Evolutionary conservation across 1,140 invertebrate species (phyloP), one percentile per base, ranked within the genome.

Genomic region (Drosophila micromelanica): DNA sequence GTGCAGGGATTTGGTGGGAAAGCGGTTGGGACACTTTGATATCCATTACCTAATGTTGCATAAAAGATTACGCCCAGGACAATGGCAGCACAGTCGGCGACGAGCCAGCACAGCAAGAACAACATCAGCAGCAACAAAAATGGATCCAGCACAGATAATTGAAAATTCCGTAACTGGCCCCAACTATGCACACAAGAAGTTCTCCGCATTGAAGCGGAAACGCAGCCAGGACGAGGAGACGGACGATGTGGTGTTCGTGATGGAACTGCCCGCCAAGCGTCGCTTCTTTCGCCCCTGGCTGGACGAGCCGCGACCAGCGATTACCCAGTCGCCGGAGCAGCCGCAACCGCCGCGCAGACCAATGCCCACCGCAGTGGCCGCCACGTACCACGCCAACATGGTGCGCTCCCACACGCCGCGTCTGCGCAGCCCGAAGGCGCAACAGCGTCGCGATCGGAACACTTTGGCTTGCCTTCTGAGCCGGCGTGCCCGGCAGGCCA

Each of bases 31-130:
- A 12, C 30, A 27, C 43, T 20, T 49, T 32, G 43, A 64, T 49
- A 65, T 35, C 35, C 56, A 68, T 87, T 87, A 87, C 82, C 82
- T 89, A 79, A 71, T 76, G 72, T 89, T 87, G 76, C 76, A 87
- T 87, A 89, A 89, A 87, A 87, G 60, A 62, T 80, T 30, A 43
- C 27, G 64, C 45, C 57, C 49, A 62, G 55, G 37, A 76, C 63
- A 76, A 71, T 63, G 60, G 52, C 72, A 71, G 64, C 84, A 89
- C 82, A 87, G 64, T 89, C 85, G 57, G 20, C 71, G 63, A 35
- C 51, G 6, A 67, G 84, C 70, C 82, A 70, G 23, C 64, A 23
- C 17, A 73, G 35, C 57, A 45, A 59, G 46, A 81, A 69, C 68
- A 68, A 56, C 57, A 52, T 35, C 43, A 63, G 55, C 17, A 23